Conservation (phyloP, 2,113 vertebrate genomes). For the Sinosuthora webbiana region DNA sequence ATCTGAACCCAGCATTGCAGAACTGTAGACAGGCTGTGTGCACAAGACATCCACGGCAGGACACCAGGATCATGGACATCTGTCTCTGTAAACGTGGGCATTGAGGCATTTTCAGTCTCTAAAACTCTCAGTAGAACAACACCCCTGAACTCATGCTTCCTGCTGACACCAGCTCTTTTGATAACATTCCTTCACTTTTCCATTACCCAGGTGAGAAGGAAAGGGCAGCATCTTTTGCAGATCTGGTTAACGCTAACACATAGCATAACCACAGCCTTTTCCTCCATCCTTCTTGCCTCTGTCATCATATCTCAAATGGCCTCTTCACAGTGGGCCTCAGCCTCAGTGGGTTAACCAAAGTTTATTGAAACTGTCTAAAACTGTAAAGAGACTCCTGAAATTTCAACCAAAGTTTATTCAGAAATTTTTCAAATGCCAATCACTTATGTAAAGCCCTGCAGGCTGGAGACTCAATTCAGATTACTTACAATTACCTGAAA, state of each 20-base stretch:
- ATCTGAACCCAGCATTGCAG: background rate
- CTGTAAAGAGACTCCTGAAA: background rate
- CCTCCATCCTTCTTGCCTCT: background rate
- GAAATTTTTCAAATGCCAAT: background rate
- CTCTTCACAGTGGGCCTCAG: background rate
- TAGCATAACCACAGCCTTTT: background rate
- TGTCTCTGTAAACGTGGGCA: background rate
- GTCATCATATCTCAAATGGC: background rate
- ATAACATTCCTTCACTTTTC: background rate
- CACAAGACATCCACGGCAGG: background rate
- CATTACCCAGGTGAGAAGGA: background rate
- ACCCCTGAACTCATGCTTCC: background rate
- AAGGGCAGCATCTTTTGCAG: background rate
- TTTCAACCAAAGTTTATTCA: conserved; percentile 52
- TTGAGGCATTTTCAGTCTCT: background rate
- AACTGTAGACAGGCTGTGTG: background rate
- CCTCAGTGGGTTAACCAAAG: background rate
- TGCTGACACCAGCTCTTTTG: background rate
- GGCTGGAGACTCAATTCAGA: conserved; percentile 44
- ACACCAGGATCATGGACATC: background rate
- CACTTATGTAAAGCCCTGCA: conserved; percentile 52
- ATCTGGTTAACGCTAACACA: background rate
- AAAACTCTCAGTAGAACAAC: background rate
- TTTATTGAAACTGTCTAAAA: background rate
- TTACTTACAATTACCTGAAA: conserved; percentile 61